A percentile compares a stretch with the other conserved stretches of the same genome.
Evolutionary conservation across 30 jellyfish, hydroid and myxozoan genomes (phyloP).

Genomic region (Chironex yamaguchii): DNA sequence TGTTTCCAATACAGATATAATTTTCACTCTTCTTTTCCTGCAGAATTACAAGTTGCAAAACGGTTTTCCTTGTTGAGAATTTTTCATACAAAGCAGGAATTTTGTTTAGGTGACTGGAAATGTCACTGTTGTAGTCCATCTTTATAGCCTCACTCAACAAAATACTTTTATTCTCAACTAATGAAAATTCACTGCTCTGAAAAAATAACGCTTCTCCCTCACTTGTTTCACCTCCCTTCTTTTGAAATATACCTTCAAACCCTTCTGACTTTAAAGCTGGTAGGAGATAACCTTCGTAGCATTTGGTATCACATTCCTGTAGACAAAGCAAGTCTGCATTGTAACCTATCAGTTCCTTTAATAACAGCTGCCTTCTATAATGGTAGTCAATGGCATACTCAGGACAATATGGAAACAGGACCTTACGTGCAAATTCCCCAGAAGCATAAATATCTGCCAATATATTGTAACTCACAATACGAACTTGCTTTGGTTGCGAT

Average conservation of each 20-base stretch:
- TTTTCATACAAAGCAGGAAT: slow-evolving; percentile 68
- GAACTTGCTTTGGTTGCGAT: slow-evolving; percentile 18
- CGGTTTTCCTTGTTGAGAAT: slow-evolving; percentile 71
- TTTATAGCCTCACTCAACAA: slow-evolving; percentile 71
- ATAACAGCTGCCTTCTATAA: slow-evolving; percentile 84
- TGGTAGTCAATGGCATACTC: slow-evolving; percentile 77
- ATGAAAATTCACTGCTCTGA: slow-evolving; percentile 26
- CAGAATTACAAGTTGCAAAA: slow-evolving; percentile 81
- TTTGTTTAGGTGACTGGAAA: slow-evolving; percentile 38
- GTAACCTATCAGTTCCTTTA: slow-evolving; percentile 87
- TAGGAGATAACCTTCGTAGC: slow-evolving; percentile 60
- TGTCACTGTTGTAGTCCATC: slow-evolving; percentile 41
- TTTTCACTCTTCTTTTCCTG: slow-evolving; percentile 10
- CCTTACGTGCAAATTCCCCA: slow-evolving; percentile 74
- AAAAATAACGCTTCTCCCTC: slow-evolving; percentile 95
- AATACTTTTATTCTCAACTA: slow-evolving; percentile 30
- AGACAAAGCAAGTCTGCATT: slow-evolving; percentile 87
- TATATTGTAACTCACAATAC: slow-evolving; percentile 85
- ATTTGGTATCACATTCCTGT: slow-evolving; percentile 90
- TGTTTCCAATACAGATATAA: slow-evolving; percentile 68
- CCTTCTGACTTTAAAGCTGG: slow-evolving; percentile 80
- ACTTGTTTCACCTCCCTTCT: slow-evolving; percentile 90
- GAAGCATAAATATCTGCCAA: slow-evolving; percentile 89
- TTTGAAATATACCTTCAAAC: slow-evolving; percentile 56
- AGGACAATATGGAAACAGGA: slow-evolving; percentile 87